A percentile compares a stretch with the other conserved stretches of the same genome.
Conservation (phyloP, 2,113 vertebrate genomes). For the Cheilinus undulatus region DNA sequence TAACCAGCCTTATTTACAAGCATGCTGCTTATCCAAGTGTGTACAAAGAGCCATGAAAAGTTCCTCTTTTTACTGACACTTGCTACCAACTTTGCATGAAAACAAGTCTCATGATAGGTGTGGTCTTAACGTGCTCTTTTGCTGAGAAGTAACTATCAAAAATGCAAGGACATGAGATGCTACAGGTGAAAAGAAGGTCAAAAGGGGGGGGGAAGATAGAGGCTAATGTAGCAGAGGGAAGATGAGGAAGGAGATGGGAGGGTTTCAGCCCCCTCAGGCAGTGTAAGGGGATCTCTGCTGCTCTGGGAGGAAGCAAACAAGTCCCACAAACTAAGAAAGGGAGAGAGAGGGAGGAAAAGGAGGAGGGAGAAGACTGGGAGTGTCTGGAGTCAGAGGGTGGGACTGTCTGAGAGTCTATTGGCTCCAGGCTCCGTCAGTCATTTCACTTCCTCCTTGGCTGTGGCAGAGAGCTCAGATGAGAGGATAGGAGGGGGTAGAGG, state of each 20-base stretch:
- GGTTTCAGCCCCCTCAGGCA: slow-evolving; percentile 36
- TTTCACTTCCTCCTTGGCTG: slow-evolving; percentile 78
- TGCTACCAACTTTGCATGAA: neutral
- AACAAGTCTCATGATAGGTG: slow-evolving; percentile 18
- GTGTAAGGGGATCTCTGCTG: slow-evolving; percentile 58
- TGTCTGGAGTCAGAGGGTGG: slow-evolving; percentile 27
- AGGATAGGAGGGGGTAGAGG: slow-evolving; percentile 70
- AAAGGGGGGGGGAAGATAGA: slow-evolving; percentile 1
- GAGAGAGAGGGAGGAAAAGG: slow-evolving; percentile 40
- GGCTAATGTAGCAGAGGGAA: neutral
- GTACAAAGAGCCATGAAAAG: neutral
- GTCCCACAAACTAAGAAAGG: slow-evolving; percentile 44
- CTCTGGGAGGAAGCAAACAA: slow-evolving; percentile 59
- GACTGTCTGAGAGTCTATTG: slow-evolving; percentile 63
- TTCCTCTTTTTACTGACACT: slow-evolving; percentile 17
- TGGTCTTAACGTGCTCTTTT: slow-evolving; percentile 9
- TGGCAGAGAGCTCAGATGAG: slow-evolving; percentile 53
- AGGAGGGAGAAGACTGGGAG: slow-evolving; percentile 49
- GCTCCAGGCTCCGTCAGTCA: slow-evolving; percentile 71
- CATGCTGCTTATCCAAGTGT: neutral
- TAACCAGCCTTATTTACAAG: neutral
- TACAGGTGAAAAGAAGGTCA: neutral
- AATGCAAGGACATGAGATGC: slow-evolving; percentile 8
- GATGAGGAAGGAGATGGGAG: slow-evolving; percentile 22
- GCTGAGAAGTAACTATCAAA: neutral